These are phyloP conservation scores for Scatophagus argus DNA, from an alignment of 2,113 vertebrate genomes.

Conservation along the genomic window DNA sequence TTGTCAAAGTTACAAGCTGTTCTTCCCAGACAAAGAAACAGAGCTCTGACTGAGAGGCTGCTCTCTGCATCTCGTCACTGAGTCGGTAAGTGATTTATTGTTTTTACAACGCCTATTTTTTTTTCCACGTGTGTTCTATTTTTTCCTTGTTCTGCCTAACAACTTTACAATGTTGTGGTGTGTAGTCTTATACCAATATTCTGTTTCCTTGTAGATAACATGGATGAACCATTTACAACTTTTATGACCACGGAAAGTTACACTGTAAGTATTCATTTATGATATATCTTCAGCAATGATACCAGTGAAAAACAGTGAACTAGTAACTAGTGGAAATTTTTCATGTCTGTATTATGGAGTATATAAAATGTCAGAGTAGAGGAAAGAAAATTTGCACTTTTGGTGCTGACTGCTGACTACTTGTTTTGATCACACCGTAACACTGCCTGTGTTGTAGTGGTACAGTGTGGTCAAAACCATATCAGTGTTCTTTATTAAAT, in stretches of 20 bases:
- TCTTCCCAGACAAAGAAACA: conserved; percentile 6
- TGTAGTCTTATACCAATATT: neutral
- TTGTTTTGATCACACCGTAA: too few relatives aligned
- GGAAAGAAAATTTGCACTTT: too few relatives aligned
- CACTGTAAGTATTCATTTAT: conserved; percentile 58
- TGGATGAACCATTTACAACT: conserved; percentile 3
- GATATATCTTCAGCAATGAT: neutral
- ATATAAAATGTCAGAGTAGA: too few relatives aligned
- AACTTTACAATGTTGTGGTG: neutral
- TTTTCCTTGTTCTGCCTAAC: neutral
- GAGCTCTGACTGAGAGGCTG: neutral
- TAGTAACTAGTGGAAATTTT: neutral
- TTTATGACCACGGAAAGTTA: rapidly evolving
- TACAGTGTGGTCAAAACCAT: neutral
- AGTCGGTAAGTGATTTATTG: conserved; percentile 40
- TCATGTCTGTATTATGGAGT: neutral
- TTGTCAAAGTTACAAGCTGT: neutral
- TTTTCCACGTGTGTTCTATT: neutral
- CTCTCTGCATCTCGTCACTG: neutral
- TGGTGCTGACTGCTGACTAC: too few relatives aligned
- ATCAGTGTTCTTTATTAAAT: neutral
- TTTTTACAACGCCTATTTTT: too few relatives aligned
- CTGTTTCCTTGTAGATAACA: conserved; percentile 53
- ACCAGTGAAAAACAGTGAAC: neutral
- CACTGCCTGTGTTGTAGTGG: neutral